Evolutionary conservation across 2,888 invertebrate species (phyloP).

Genomic region (Rhorus exstirpatorius): DNA sequence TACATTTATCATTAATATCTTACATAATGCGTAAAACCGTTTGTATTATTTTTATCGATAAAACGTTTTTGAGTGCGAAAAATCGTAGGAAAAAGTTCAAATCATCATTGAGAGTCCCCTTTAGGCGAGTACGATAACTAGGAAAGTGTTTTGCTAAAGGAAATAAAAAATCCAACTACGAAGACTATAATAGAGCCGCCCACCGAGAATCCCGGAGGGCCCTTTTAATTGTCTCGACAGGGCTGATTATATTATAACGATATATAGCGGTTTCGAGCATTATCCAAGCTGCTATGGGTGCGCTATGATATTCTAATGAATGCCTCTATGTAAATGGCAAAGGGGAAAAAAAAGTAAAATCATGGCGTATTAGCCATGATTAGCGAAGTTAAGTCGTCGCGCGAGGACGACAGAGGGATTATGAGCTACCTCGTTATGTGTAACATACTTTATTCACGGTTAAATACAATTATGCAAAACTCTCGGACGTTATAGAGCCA

Average conservation of each 20-base stretch:
- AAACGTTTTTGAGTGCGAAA: no score
- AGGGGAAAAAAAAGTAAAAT: not conserved
- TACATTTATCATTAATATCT: no score
- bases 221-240: conserved; percentile 71
- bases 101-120: not conserved
- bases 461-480: conserved; percentile 65
- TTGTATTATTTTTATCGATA: no score
- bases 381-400: conserved; percentile 73
- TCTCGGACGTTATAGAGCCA: no score
- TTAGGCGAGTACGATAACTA: not conserved
- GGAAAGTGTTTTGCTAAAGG: not conserved
- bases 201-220: conserved; percentile 58
- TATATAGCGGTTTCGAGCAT: conserved; percentile 60
- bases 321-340: conserved; percentile 78
- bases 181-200: conserved; percentile 31
- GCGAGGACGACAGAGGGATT: conserved; percentile 67
- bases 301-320: conserved; percentile 78
- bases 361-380: conserved; percentile 17
- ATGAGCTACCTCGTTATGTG: conserved; percentile 77
- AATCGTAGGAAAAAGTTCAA: not conserved
- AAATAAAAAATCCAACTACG: not conserved
- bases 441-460: conserved; percentile 74
- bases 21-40: no score
- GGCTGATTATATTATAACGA: conserved; percentile 67
- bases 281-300: conserved; percentile 59